Conservation (phyloP, 2,888 invertebrate species). For the Odontocolon sp. region DNA sequence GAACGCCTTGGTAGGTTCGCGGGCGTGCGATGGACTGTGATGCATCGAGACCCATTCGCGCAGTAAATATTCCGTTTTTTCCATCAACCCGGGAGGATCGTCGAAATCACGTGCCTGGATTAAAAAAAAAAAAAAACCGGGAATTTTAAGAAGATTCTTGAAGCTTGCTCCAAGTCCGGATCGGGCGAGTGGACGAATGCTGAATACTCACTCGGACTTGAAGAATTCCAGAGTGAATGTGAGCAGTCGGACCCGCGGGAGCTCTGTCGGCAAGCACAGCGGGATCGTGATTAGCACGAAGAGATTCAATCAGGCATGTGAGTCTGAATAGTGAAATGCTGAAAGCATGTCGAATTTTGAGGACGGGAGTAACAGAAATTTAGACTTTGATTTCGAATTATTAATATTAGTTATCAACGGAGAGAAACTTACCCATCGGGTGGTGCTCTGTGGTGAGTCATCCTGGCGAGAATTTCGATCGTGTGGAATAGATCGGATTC, state of each 20-base stretch:
- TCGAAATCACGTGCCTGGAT: constrained; percentile 92
- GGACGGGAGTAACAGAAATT: not conserved
- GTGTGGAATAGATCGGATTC: constrained; percentile 94
- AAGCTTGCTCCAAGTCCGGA: too few species aligned
- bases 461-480: constrained; percentile 90
- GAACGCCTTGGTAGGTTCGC: constrained; percentile 95
- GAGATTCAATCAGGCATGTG: constrained; percentile 89
- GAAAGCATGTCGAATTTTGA: constrained; percentile 42
- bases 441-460: constrained; percentile 88
- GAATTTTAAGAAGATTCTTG: not conserved
- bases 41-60: constrained; percentile 98
- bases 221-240: constrained; percentile 95
- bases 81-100: constrained; percentile 96
- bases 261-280: constrained; percentile 89
- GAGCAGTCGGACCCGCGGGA: constrained; percentile 90
- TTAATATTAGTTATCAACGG: not conserved
- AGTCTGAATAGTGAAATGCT: constrained; percentile 82
- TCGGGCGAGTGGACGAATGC: not conserved
- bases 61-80: constrained; percentile 96
- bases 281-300: constrained; percentile 89
- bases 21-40: constrained; percentile 89
- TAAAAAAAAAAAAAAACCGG: constrained; percentile 55
- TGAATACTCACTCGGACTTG: constrained; percentile 87
- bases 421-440: constrained; percentile 87
- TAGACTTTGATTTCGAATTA: not conserved